Evolutionary conservation across 2,888 invertebrate species (phyloP).

Genomic region (Erebia palarica): DNA sequence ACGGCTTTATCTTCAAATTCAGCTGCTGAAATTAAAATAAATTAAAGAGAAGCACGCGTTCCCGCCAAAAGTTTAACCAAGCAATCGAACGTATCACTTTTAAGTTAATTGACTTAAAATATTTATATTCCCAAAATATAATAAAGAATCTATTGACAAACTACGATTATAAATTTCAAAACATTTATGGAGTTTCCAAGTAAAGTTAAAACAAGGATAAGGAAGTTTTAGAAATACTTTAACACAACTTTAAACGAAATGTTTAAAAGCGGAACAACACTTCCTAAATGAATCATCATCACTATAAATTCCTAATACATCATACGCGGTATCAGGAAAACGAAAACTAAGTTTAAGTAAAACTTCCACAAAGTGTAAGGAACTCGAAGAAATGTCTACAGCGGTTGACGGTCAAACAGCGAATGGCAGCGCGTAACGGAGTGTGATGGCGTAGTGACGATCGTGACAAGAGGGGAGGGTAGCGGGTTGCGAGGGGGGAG

Average conservation of each 20-base stretch:
- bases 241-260: conserved; percentile 45
- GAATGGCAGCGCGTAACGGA: conserved; percentile 71
- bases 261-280: conserved; percentile 27
- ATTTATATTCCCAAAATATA: too few relatives aligned
- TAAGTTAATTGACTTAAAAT: conserved; percentile 42
- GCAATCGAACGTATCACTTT: conserved; percentile 54
- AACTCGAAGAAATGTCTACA: conserved; percentile 56
- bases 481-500: conserved; percentile 46
- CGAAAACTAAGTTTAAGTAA: conserved; percentile 50
- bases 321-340: conserved; percentile 41
- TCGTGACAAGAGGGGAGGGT: conserved; percentile 56
- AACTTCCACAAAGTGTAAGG: conserved; percentile 57
- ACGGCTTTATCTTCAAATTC: conserved; percentile 47
- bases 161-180: conserved; percentile 39
- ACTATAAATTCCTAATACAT: conserved; percentile 20
- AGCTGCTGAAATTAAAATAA: conserved; percentile 56
- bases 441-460: conserved; percentile 57
- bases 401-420: conserved; percentile 67
- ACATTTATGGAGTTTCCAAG: conserved; percentile 44
- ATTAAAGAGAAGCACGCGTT: conserved; percentile 41
- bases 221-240: conserved; percentile 76
- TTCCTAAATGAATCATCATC: conserved; percentile 30
- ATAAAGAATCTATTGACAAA: background rate
- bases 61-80: conserved; percentile 40
- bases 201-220: conserved; percentile 49